Percentiles rank a stretch among this genome's conserved stretches.
Conservation (phyloP, 2,113 vertebrate genomes). For the Bungarus multicinctus region DNA sequence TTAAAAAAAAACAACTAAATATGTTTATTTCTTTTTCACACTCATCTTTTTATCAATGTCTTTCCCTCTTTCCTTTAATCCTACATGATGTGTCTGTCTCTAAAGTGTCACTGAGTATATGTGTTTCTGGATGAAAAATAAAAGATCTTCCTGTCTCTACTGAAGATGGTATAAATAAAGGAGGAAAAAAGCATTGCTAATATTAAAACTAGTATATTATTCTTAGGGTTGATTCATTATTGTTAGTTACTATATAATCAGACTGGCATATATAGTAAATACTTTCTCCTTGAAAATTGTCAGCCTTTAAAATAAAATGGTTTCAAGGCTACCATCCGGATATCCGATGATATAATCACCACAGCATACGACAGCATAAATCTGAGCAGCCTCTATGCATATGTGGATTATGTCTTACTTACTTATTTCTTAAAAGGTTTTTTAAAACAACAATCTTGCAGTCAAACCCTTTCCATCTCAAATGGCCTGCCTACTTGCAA, state of each 20-base stretch:
- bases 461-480: constrained; percentile 56
- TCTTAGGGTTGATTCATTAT: not conserved
- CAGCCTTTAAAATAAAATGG: not conserved
- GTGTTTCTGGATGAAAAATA: constrained; percentile 11
- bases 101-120: not conserved
- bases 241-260: not conserved
- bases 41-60: constrained; percentile 4
- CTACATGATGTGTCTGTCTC: not conserved
- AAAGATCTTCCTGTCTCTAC: constrained; percentile 22
- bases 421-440: not conserved
- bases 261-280: constrained; percentile 1
- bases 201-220: constrained; percentile 16
- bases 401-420: constrained; percentile 59
- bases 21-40: constrained; percentile 51
- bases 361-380: constrained; percentile 27
- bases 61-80: constrained; percentile 29
- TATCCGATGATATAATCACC: constrained; percentile 8
- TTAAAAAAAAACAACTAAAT: constrained; percentile 41
- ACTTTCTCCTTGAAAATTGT: not conserved
- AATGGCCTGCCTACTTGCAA: constrained; percentile 64
- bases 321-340: constrained; percentile 31
- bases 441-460: constrained; percentile 22
- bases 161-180: not conserved
- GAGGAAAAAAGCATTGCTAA: constrained; percentile 17
- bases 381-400: constrained; percentile 34